Conservation (phyloP, 2,797 vertebrate genomes). For the Choloepus didactylus region DNA sequence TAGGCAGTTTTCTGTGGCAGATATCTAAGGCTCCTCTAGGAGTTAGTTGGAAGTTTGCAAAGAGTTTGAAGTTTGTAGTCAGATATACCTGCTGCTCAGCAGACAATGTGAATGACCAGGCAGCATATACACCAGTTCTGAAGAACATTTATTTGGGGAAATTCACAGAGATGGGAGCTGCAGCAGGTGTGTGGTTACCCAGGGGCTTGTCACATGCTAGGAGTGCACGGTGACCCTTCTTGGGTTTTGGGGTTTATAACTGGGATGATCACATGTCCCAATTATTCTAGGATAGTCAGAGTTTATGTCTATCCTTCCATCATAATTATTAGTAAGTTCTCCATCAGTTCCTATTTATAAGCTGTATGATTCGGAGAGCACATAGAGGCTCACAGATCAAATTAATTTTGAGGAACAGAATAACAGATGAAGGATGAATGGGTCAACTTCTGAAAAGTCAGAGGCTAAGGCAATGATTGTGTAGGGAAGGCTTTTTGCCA, state of each 20-base stretch:
- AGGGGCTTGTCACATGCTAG: neutral
- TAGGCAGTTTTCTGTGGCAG: neutral
- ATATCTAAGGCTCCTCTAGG: neutral
- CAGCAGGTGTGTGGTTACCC: neutral
- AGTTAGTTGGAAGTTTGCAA: conserved; percentile 10
- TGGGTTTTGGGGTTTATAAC: neutral
- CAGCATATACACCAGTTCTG: neutral
- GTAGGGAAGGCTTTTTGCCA: neutral
- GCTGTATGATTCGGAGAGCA: neutral
- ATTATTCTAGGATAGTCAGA: neutral
- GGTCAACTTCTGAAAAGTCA: neutral
- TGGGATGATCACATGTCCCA: neutral
- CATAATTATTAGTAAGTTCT: neutral
- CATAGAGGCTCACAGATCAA: neutral
- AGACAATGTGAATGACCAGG: neutral
- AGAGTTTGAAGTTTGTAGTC: neutral
- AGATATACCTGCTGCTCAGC: neutral
- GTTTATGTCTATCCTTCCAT: neutral
- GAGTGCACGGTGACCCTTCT: neutral
- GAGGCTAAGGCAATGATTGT: neutral
- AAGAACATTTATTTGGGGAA: neutral
- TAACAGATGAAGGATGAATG: neutral
- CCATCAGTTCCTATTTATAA: neutral
- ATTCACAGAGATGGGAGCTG: neutral
- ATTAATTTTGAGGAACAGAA: neutral